These are phyloP conservation scores for Desmodus rotundus DNA, from an alignment of 2,113 vertebrate genomes.

Conservation along the genomic window DNA sequence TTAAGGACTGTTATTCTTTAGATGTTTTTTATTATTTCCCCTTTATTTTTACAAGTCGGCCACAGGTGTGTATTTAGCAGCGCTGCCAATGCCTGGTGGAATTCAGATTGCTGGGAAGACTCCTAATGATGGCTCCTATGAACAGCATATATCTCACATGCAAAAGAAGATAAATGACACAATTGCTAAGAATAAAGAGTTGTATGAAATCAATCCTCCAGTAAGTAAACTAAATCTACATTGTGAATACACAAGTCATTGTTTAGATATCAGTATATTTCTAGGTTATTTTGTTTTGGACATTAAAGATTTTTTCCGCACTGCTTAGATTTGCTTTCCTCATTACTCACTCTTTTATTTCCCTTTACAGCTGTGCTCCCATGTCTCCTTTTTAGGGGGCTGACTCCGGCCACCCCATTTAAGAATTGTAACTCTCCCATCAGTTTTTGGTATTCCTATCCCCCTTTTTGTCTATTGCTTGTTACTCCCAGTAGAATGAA, in stretches of 20 bases:
- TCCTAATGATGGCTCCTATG: conserved; percentile 90
- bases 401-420: not conserved
- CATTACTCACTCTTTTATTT: not conserved
- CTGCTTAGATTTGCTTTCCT: not conserved
- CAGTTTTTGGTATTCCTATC: not conserved
- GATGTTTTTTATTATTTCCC: not conserved
- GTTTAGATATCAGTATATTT: not conserved
- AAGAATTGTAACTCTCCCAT: not conserved
- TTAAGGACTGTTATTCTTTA: not conserved
- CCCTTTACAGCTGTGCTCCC: not conserved
- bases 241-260: not conserved
- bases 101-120: conserved; percentile 97
- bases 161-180: conserved; percentile 98
- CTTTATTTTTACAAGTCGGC: conserved; percentile 86
- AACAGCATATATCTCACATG: conserved; percentile 94
- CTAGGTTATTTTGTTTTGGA: not conserved
- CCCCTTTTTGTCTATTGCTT: not conserved
- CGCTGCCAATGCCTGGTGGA: conserved; percentile 92
- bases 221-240: conserved; percentile 81
- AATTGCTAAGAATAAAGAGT: conserved; percentile 93
- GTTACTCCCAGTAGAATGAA: not conserved
- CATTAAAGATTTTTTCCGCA: not conserved
- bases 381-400: not conserved
- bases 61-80: conserved; percentile 94
- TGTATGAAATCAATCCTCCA: conserved; percentile 94